Conservation (phyloP, 2,797 vertebrate genomes). For the Falco novaeseelandiae region DNA sequence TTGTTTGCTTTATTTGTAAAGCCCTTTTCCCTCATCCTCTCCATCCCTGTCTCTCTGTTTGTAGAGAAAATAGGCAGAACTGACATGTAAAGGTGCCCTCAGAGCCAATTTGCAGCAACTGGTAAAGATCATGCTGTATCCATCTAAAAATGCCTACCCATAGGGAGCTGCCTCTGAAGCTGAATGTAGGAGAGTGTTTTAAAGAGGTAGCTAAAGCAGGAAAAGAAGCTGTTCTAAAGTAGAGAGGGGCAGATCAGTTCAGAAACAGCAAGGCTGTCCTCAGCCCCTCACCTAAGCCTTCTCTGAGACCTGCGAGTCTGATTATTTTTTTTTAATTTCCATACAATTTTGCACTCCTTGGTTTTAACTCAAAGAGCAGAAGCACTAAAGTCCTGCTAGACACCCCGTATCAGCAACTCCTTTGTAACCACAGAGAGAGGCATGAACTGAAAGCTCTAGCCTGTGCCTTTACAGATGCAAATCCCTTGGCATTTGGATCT, state of each 20-base stretch:
- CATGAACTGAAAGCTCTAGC: background rate
- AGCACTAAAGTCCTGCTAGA: background rate
- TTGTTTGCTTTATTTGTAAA: constrained; percentile 53
- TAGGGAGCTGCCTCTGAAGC: constrained; percentile 33
- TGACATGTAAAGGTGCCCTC: constrained; percentile 66
- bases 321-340: background rate
- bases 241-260: background rate
- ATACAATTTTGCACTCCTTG: background rate
- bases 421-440: background rate
- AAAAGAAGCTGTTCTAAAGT: background rate
- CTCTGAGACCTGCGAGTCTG: background rate
- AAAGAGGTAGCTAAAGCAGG: background rate
- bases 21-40: background rate
- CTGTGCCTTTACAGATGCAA: background rate
- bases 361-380: background rate
- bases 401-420: background rate
- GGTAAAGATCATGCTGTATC: constrained; percentile 58
- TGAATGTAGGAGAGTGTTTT: background rate
- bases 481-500: background rate
- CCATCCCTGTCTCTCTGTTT: constrained; percentile 6
- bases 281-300: background rate
- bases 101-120: constrained; percentile 64
- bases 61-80: constrained; percentile 49
- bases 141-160: constrained; percentile 43
- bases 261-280: background rate